phyloP scores from a whole-genome alignment of 1,140 invertebrate genomes.

The Babylonia areolata region DNA sequence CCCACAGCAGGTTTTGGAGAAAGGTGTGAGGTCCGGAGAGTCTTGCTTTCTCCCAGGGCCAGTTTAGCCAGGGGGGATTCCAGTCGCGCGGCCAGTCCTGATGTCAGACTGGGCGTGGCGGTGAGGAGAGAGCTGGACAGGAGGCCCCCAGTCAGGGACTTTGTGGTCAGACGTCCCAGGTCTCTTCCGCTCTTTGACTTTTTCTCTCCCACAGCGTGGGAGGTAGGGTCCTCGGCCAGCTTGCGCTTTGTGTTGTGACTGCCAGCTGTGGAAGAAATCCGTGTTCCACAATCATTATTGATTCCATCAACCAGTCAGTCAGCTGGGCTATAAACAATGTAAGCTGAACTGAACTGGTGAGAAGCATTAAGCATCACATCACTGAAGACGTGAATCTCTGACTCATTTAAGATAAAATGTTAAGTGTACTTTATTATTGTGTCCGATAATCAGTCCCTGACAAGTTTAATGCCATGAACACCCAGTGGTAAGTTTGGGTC shows the following conservation, averaged over 20 bases:
- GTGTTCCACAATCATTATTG: background rate
- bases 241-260: slow-evolving; percentile 1
- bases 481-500: too few relatives aligned
- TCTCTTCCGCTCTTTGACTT: background rate
- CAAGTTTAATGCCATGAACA: too few relatives aligned
- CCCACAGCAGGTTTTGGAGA: too few relatives aligned
- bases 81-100: background rate
- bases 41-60: background rate
- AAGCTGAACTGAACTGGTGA: too few relatives aligned
- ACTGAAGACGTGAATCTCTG: too few relatives aligned
- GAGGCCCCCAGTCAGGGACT: background rate
- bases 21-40: background rate
- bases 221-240: background rate
- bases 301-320: background rate
- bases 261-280: too few relatives aligned
- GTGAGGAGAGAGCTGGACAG: background rate
- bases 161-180: background rate
- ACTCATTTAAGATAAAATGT: too few relatives aligned
- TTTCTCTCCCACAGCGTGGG: background rate
- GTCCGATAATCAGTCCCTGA: too few relatives aligned
- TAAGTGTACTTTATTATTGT: too few relatives aligned
- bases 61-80: slow-evolving; percentile 16
- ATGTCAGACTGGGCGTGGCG: background rate
- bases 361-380: too few relatives aligned
- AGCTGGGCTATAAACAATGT: background rate